Evolutionary conservation across 2,797 vertebrate genomes (phyloP).

Genomic region (Anguilla anguilla): DNA sequence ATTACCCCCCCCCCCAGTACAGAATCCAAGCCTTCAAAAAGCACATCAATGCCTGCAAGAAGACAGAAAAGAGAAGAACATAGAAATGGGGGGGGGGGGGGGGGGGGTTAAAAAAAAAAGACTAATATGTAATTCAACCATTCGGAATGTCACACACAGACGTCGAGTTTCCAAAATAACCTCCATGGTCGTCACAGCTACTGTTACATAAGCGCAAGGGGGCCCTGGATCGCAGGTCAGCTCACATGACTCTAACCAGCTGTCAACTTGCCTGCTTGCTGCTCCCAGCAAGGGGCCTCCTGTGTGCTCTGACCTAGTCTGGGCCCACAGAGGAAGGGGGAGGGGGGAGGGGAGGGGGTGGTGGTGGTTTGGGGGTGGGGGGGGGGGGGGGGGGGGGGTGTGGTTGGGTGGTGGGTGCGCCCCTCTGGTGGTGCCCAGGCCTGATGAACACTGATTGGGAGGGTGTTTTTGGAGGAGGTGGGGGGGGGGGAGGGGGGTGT

Average conservation of each 20-base stretch:
- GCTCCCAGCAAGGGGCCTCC: not conserved
- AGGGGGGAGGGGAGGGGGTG: not conserved
- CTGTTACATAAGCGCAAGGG: not conserved
- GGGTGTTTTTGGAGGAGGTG: not conserved
- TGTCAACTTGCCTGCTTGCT: not conserved
- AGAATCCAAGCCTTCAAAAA: not conserved
- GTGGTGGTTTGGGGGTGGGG: too few species aligned
- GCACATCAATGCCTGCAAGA: not conserved
- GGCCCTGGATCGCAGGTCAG: not conserved
- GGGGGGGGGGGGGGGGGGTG: not conserved
- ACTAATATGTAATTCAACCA: not conserved
- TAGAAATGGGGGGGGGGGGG: not conserved
- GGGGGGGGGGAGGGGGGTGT: not conserved
- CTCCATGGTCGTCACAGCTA: not conserved
- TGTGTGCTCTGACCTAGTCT: not conserved
- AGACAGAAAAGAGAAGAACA: not conserved
- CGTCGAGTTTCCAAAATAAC: not conserved
- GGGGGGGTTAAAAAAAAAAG: not conserved
- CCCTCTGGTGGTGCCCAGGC: not conserved
- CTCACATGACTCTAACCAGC: conserved; percentile 11
- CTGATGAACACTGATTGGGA: not conserved
- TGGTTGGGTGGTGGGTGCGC: not conserved
- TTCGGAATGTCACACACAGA: not conserved
- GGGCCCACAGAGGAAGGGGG: not conserved
- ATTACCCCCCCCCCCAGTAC: not conserved